Evolutionary conservation across 2,797 vertebrate species (phyloP), one percentile per base, ranked within the genome.

Genomic region (Phoebastria nigripes): DNA sequence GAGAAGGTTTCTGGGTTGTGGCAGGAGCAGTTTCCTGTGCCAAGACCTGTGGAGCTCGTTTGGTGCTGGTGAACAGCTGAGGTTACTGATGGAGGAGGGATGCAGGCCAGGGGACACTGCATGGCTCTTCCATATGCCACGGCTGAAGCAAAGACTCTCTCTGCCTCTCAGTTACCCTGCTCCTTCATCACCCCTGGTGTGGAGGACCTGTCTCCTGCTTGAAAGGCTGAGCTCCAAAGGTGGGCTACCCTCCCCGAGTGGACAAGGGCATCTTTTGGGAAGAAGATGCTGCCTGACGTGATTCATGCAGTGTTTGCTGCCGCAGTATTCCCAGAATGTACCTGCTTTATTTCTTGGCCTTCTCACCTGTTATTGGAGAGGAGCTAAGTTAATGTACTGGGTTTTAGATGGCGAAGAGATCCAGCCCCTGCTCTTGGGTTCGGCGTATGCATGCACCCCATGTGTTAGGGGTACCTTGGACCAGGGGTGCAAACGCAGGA

Each of bases 291-390:
- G 37, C 63, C 37, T 3, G 29, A 29, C 0, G 1, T 96, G 84
- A 93, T 93, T 94, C 87, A 95, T 70, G 79, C 58, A 14, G 31
- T 73, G 80, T 94, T 93, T 96, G 93, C 67, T 33, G 79, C 79
- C 0, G 7, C 79, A 89, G 58, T n/a, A 82, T 90, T 80, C 91
- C 74, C 0, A 12, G 92, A 91, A 95, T 90, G 92, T 54, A 93
- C 92, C 94, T 95, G 92, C 77, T 96, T 97, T 96, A 93, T 97
- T 95, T 97, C 94, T 92, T 91, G 65, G 67, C 72, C 66, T 69
- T 63, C 66, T 47, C 9, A 47, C 58, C 65, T 89, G 49, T 28
- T 58, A 2, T 17, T 92, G 79, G 41, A 80, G 63, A 90, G 73
- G 11, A 94, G 39, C 37, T 55, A 70, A 84, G 74, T 44, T 74